Conservation (phyloP, 2,797 vertebrate genomes). For the Hydrophis major region DNA sequence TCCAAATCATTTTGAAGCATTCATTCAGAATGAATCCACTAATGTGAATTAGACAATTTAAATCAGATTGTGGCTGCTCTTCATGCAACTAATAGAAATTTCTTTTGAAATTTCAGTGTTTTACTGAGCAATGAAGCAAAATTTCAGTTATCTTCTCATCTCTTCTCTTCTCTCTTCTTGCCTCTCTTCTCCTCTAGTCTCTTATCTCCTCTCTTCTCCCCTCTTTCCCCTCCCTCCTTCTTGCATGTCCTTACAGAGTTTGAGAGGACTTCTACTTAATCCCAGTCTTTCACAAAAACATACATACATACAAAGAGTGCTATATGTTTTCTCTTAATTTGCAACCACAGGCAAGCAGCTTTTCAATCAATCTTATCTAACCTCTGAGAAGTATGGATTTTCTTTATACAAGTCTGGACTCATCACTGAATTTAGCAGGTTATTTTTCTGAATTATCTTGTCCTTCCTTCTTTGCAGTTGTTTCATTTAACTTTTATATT, state of each 20-base stretch:
- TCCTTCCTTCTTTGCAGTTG: neutral
- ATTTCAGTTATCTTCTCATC: neutral
- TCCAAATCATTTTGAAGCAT: neutral
- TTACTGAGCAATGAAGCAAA: neutral
- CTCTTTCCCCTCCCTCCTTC: neutral
- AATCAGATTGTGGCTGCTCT: neutral
- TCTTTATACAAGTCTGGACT: neutral
- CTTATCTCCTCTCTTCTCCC: neutral
- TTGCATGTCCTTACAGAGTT: neutral
- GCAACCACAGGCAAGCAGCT: neutral
- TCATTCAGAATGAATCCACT: neutral
- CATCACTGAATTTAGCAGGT: neutral
- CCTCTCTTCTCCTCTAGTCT: too few species aligned
- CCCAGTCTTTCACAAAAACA: neutral
- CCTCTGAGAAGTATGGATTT: neutral
- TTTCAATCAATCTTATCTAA: neutral
- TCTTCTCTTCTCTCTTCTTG: too few species aligned
- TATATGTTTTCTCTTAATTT: neutral
- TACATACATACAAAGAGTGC: neutral
- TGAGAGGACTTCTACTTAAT: neutral
- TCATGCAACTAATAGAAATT: neutral
- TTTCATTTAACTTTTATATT: neutral
- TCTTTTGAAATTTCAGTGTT: neutral
- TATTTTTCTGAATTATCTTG: neutral
- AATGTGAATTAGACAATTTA: neutral